A percentile compares a stretch with the other conserved stretches of the same genome.
Evolutionary conservation across 2,113 vertebrate genomes (phyloP).

Genomic region (Ophthalmolycus amberensis): DNA sequence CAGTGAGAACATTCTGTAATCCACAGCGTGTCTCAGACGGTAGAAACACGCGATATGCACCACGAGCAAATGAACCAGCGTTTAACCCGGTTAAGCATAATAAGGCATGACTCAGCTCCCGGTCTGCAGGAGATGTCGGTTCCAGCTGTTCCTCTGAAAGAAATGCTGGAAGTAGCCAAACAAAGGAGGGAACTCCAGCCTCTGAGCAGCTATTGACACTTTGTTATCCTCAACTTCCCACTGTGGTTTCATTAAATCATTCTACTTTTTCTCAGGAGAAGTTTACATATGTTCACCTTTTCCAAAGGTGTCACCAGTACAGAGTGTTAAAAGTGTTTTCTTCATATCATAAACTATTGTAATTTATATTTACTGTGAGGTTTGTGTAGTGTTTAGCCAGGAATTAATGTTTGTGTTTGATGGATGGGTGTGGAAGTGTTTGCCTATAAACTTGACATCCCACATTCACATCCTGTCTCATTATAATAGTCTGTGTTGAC

Average conservation of each 20-base stretch:
- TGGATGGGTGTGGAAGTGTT: background rate
- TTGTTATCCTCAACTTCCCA: constrained; percentile 39
- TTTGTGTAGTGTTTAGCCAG: background rate
- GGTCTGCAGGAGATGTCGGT: constrained; percentile 31
- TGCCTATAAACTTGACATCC: background rate
- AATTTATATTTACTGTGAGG: background rate
- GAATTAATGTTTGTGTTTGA: background rate
- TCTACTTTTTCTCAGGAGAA: background rate
- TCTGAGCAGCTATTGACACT: constrained; percentile 25
- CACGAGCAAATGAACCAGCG: background rate
- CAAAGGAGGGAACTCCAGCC: constrained; percentile 58
- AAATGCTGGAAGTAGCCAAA: constrained; percentile 64
- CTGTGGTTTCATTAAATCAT: background rate
- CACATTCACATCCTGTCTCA: constrained; percentile 11
- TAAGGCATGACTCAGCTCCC: constrained; percentile 2
- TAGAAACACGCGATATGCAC: background rate
- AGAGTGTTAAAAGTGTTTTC: background rate
- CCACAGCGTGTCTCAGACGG: background rate
- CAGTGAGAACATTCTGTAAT: constrained; percentile 9
- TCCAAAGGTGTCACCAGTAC: background rate
- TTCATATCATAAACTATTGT: background rate
- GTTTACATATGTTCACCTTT: background rate
- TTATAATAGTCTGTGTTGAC: background rate
- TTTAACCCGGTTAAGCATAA: background rate
- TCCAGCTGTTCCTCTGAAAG: constrained; percentile 52